These are phyloP conservation scores for Drosophila aff. DNA, from an alignment of 1,140 invertebrate genomes.

Conservation along the genomic window DNA sequence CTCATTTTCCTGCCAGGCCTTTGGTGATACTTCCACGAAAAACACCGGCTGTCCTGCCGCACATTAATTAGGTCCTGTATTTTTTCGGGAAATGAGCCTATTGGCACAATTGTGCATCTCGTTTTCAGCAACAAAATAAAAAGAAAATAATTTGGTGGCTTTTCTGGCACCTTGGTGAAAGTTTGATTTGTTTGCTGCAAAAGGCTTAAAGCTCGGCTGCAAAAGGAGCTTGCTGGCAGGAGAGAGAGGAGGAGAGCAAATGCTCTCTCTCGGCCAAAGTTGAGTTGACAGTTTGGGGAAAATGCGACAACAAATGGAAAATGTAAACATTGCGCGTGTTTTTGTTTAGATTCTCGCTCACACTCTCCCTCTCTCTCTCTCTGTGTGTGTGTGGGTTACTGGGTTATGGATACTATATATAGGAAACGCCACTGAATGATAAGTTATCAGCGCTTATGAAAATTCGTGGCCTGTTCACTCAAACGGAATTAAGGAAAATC, in stretches of 20 bases:
- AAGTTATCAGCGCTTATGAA: slow-evolving; percentile 64
- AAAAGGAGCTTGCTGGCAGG: slow-evolving; percentile 29
- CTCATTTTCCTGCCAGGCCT: slow-evolving; percentile 34
- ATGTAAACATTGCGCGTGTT: slow-evolving; percentile 79
- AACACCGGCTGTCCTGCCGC: slow-evolving; percentile 10
- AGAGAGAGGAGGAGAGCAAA: slow-evolving; percentile 23
- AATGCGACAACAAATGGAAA: slow-evolving; percentile 72
- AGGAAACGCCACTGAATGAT: slow-evolving; percentile 53
- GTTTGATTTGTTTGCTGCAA: slow-evolving; percentile 63
- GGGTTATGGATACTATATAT: slow-evolving; percentile 44
- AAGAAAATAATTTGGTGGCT: slow-evolving; percentile 46
- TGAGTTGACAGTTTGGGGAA: slow-evolving; percentile 68
- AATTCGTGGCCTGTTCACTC: slow-evolving; percentile 52
- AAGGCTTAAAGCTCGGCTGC: slow-evolving; percentile 66
- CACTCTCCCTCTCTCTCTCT: neutral
- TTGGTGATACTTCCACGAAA: slow-evolving; percentile 12
- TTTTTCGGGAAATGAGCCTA: neutral
- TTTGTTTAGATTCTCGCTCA: slow-evolving; percentile 65
- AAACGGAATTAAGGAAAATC: slow-evolving; percentile 67
- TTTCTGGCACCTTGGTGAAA: slow-evolving; percentile 54
- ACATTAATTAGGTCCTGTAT: slow-evolving; percentile 18
- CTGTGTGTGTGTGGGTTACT: slow-evolving; percentile 3
- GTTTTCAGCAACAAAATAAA: slow-evolving; percentile 2
- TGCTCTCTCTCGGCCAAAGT: slow-evolving; percentile 37
- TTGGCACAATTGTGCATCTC: slow-evolving; percentile 6